These are phyloP conservation scores for Campaea margaritaria DNA, from an alignment of 2,888 invertebrate genomes.

Conservation along the genomic window DNA sequence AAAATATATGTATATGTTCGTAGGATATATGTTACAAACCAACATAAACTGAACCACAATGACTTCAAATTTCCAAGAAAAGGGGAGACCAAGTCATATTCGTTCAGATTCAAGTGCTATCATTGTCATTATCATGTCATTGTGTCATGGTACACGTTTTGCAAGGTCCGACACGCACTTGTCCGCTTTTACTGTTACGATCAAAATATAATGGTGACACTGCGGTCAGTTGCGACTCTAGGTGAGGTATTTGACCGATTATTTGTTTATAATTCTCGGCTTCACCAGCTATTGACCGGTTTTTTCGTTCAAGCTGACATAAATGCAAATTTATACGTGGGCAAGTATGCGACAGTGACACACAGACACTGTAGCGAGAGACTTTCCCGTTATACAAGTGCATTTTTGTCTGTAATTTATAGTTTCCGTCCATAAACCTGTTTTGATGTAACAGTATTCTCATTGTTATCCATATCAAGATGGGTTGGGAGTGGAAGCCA, in stretches of 20 bases:
- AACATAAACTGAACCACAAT: no score
- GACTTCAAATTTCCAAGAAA: no score
- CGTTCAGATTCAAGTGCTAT: no score
- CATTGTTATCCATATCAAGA: no score
- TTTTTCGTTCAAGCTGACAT: constrained; percentile 37
- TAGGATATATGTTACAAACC: no score
- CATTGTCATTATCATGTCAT: no score
- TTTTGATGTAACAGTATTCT: constrained; percentile 21
- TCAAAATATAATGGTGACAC: constrained; percentile 39
- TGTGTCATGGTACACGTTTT: no score
- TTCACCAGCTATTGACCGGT: constrained; percentile 37
- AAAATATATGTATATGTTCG: no score
- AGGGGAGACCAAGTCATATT: no score
- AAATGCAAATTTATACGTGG: constrained; percentile 36
- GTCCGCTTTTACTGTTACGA: constrained; percentile 37
- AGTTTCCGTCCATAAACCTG: constrained; percentile 19
- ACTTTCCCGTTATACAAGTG: constrained; percentile 36
- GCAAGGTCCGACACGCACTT: no score
- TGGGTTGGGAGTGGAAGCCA: no score
- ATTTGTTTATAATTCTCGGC: constrained; percentile 42
- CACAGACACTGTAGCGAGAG: constrained; percentile 32
- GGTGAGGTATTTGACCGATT: constrained; percentile 54
- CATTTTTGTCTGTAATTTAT: constrained; percentile 33
- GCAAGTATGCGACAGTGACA: constrained; percentile 37
- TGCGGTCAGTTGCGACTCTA: constrained; percentile 39